A percentile compares a stretch with the other conserved stretches of the same genome.
Conservation (phyloP, 2,888 invertebrate species). For the Brenthis daphne region DNA sequence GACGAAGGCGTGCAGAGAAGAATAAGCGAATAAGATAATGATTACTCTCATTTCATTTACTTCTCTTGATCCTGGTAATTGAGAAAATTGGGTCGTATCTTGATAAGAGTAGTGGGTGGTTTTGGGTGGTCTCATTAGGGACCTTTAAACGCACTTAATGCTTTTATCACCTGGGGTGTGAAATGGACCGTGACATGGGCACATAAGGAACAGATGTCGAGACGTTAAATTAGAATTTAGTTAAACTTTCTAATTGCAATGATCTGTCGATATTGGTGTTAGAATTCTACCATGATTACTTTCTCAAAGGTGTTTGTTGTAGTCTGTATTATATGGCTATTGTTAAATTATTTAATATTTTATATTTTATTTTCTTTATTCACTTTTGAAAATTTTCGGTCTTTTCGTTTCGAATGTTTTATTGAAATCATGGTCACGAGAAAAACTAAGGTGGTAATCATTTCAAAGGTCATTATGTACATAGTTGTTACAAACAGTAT, state of each 20-base stretch:
- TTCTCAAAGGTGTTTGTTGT: not conserved
- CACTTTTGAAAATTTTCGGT: no score
- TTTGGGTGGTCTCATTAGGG: slow-evolving; percentile 66
- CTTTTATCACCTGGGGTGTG: slow-evolving; percentile 75
- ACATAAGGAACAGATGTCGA: slow-evolving; percentile 29
- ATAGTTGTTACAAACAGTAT: no score
- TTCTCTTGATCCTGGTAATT: slow-evolving; percentile 79
- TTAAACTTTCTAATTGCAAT: slow-evolving; percentile 24
- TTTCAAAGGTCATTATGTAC: no score
- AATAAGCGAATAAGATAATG: slow-evolving; percentile 78
- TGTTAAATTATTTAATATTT: not conserved
- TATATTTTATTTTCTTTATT: no score
- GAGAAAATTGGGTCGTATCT: slow-evolving; percentile 77
- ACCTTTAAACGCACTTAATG: slow-evolving; percentile 77
- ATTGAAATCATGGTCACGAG: no score
- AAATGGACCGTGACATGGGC: slow-evolving; percentile 60
- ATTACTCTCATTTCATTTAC: slow-evolving; percentile 80
- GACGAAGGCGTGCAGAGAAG: slow-evolving; percentile 59
- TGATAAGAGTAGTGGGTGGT: slow-evolving; percentile 71
- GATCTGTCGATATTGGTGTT: slow-evolving; percentile 1
- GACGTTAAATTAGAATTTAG: slow-evolving; percentile 6
- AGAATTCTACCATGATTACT: not conserved
- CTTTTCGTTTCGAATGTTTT: no score
- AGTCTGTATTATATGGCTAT: not conserved
- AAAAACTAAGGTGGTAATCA: no score